Percentiles rank a stretch among this genome's conserved stretches.
Conservation (phyloP, 2,888 invertebrate species). For the Hypselothyrea guttata region DNA sequence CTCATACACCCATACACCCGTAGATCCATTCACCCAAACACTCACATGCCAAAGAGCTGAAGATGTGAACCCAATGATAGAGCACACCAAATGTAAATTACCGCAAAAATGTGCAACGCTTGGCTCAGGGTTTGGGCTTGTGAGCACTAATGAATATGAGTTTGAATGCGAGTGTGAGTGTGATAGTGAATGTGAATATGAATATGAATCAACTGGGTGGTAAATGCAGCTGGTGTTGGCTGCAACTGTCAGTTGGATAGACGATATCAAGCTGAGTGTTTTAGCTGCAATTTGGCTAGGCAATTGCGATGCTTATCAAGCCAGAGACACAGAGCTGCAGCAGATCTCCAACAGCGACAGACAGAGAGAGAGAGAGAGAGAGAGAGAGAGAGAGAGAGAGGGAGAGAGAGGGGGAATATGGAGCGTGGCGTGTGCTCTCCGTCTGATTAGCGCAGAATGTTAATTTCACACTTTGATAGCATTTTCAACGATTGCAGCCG, state of each 20-base stretch:
- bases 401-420: too few species aligned
- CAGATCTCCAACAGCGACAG: constrained; percentile 28
- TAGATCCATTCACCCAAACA: constrained; percentile 1
- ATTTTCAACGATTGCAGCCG: constrained; percentile 65
- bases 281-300: constrained; percentile 27
- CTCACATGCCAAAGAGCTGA: background rate
- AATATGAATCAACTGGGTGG: constrained; percentile 15
- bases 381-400: too few species aligned
- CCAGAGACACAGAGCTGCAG: constrained; percentile 40
- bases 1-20: background rate
- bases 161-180: background rate
- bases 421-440: constrained; percentile 57
- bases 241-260: constrained; percentile 24
- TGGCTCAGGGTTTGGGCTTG: background rate
- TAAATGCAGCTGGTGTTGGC: constrained; percentile 27
- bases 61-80: constrained; percentile 56
- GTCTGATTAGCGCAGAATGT: constrained; percentile 77
- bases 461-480: constrained; percentile 78
- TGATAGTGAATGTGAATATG: constrained; percentile 15
- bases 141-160: too few species aligned
- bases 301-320: constrained; percentile 61
- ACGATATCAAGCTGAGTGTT: constrained; percentile 28
- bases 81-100: constrained; percentile 63
- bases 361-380: too few species aligned
- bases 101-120: constrained; percentile 65